These are phyloP conservation scores for Temnothorax nylanderi DNA, from an alignment of 1,140 invertebrate genomes.

Conservation along the genomic window DNA sequence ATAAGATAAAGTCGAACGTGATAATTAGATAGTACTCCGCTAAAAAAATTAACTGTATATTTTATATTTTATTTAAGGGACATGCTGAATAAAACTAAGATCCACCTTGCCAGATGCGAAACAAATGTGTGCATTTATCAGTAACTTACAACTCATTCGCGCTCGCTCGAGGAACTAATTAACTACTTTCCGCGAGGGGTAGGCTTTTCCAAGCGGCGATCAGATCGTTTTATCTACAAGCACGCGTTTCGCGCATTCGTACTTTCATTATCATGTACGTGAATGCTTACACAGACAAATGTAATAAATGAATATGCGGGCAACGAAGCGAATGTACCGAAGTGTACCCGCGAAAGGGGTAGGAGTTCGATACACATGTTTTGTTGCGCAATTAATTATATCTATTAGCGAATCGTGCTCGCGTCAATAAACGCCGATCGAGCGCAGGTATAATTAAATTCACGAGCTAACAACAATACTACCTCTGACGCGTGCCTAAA, in stretches of 20 bases:
- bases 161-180: conserved; percentile 44
- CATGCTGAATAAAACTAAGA: background rate
- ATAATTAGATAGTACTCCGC: background rate
- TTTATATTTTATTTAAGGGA: background rate
- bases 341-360: background rate
- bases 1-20: background rate
- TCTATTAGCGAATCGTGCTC: conserved; percentile 64
- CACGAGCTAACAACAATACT: conserved; percentile 63
- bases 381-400: conserved; percentile 74
- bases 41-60: no score
- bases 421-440: conserved; percentile 61
- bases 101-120: background rate
- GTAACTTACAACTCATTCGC: background rate
- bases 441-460: conserved; percentile 68
- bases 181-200: conserved; percentile 44
- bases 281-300: background rate
- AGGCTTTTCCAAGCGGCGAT: conserved; percentile 39
- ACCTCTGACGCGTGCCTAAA: conserved; percentile 61
- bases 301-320: background rate
- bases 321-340: background rate
- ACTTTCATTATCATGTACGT: background rate
- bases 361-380: conserved; percentile 56
- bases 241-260: background rate
- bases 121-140: conserved; percentile 53
- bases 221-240: conserved; percentile 36